These are phyloP conservation scores for Lethenteron camtschaticum DNA, from an alignment of 2,113 vertebrate genomes.

Conservation along the genomic window DNA sequence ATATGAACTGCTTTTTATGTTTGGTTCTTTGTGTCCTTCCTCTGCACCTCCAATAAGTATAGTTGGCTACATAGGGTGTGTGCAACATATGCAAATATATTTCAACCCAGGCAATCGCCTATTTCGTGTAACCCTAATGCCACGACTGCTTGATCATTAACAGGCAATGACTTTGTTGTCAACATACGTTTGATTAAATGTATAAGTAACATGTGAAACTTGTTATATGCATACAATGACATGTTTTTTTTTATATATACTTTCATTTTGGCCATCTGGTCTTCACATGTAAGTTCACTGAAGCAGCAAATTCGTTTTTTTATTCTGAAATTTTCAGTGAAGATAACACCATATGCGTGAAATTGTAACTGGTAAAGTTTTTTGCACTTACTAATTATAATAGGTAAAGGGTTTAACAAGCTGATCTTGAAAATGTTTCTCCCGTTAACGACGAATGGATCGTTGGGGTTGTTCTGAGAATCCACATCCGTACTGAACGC, in stretches of 20 bases:
- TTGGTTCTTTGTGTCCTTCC: no score
- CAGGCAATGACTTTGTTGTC: no score
- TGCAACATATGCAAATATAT: no score
- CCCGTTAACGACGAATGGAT: slow-evolving; percentile 30
- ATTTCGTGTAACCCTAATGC: no score
- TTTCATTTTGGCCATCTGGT: neutral
- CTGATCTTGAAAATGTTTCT: slow-evolving; percentile 30
- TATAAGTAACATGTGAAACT: neutral
- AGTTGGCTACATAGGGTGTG: no score
- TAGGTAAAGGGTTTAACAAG: slow-evolving; percentile 20
- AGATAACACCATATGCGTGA: neutral
- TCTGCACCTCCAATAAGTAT: no score
- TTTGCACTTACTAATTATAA: slow-evolving; percentile 24
- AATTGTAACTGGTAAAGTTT: neutral
- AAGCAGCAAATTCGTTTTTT: neutral
- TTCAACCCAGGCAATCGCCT: no score
- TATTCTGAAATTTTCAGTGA: neutral
- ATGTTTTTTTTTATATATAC: no score
- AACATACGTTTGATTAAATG: neutral
- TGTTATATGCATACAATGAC: no score
- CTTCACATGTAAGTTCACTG: neutral
- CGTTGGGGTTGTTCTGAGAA: slow-evolving; percentile 30
- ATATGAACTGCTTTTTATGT: no score
- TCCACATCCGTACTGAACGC: slow-evolving; percentile 37
- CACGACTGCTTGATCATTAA: no score